Evolutionary conservation across 2,888 invertebrate species (phyloP).

Genomic region (Chironomus riparius): DNA sequence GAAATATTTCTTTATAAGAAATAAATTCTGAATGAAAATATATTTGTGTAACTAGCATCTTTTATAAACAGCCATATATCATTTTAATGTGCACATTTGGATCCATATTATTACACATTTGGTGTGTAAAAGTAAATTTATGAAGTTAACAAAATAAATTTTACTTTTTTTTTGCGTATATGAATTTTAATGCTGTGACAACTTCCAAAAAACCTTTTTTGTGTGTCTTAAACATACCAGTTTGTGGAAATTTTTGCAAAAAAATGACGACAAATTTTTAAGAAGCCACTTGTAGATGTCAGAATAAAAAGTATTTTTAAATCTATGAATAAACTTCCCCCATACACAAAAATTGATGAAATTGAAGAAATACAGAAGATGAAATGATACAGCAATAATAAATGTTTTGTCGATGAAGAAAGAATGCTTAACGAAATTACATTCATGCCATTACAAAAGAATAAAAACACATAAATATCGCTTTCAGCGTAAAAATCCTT

Average conservation of each 20-base stretch:
- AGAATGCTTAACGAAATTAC: conserved; percentile 19
- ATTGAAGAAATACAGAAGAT: not conserved
- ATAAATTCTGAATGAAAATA: too few species aligned
- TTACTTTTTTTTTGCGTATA: not conserved
- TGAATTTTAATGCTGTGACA: not conserved
- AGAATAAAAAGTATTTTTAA: not conserved
- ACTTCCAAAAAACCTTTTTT: not conserved
- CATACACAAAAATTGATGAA: too few species aligned
- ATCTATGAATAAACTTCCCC: not conserved
- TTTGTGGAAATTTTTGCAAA: not conserved
- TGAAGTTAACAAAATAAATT: not conserved
- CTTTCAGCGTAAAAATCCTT: not conserved
- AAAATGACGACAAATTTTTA: not conserved
- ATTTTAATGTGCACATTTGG: not conserved
- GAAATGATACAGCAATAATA: conserved; percentile 14
- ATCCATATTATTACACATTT: not conserved
- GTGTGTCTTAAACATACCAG: not conserved
- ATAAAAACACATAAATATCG: conserved; percentile 16
- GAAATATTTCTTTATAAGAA: too few species aligned
- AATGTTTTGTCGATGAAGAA: conserved; percentile 15
- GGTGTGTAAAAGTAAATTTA: not conserved
- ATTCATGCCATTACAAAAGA: not conserved
- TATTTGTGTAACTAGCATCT: not conserved
- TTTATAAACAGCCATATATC: not conserved
- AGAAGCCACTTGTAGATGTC: conserved; percentile 22